Evolutionary conservation across 2,113 vertebrate genomes (phyloP).

Genomic region (Chitala chitala): DNA sequence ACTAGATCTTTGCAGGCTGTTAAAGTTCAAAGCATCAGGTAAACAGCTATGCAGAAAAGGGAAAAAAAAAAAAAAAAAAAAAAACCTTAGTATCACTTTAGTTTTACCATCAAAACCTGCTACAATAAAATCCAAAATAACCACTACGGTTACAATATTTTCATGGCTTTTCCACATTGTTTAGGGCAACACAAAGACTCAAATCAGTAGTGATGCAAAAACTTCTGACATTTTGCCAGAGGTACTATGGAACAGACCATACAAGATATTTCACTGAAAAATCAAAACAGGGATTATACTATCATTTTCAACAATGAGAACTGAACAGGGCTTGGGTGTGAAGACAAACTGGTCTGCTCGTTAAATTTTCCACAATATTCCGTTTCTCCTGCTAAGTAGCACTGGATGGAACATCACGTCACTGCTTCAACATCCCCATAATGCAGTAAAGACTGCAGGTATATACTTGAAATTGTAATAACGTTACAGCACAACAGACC

Average conservation of each 20-base stretch:
- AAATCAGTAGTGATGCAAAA: slow-evolving; percentile 11
- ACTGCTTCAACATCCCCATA: slow-evolving; percentile 50
- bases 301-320: slow-evolving; percentile 22
- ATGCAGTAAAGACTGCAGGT: background rate
- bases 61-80: too few relatives aligned
- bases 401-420: slow-evolving; percentile 58
- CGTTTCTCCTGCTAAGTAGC: slow-evolving; percentile 46
- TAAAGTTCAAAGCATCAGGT: too few relatives aligned
- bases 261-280: too few relatives aligned
- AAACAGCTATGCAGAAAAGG: too few relatives aligned
- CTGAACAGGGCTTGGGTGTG: slow-evolving; percentile 43
- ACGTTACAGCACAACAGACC: background rate
- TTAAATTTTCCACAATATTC: slow-evolving; percentile 47
- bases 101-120: too few relatives aligned
- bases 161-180: slow-evolving; percentile 42
- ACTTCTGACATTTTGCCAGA: background rate
- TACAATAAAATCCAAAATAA: too few relatives aligned
- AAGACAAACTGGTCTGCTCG: slow-evolving; percentile 30
- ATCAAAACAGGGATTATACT: background rate
- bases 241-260: slow-evolving; percentile 8
- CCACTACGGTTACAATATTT: too few relatives aligned
- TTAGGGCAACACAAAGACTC: slow-evolving; percentile 24
- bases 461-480: too few relatives aligned
- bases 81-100: too few relatives aligned
- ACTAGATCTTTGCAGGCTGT: too few relatives aligned